These are phyloP conservation scores for Caenorhabditis latens DNA, from an alignment of 1,140 invertebrate species.

Conservation along the genomic window DNA sequence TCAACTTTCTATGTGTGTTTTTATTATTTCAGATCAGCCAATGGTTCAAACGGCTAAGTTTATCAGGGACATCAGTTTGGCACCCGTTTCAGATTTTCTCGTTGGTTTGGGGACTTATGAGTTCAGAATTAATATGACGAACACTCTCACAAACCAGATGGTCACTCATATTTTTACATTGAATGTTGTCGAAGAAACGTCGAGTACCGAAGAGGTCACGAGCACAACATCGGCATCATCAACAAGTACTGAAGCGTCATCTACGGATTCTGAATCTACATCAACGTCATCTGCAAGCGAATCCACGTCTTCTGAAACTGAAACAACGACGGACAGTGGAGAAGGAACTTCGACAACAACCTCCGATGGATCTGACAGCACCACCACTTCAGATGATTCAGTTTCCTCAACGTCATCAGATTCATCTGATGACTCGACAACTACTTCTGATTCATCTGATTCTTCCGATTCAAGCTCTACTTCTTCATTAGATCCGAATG, in stretches of 20 bases:
- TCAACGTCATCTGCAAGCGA: neutral
- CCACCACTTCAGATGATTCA: no score
- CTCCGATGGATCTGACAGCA: no score
- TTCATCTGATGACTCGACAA: neutral
- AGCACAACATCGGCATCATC: neutral
- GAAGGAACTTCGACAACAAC: neutral
- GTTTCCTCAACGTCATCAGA: neutral
- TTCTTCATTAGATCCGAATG: neutral
- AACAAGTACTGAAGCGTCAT: neutral
- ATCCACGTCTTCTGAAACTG: neutral
- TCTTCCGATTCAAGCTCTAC: neutral
- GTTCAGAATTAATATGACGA: conserved; percentile 31
- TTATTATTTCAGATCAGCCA: neutral
- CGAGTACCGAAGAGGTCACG: neutral
- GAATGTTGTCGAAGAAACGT: neutral
- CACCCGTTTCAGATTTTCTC: neutral
- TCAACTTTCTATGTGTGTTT: neutral
- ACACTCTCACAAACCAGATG: neutral
- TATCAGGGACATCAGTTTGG: neutral
- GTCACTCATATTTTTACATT: conserved; percentile 18
- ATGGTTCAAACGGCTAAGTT: neutral
- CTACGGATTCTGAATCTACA: neutral
- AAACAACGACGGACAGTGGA: no score
- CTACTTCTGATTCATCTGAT: neutral
- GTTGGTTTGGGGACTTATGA: neutral